These are phyloP conservation scores for Lichenostomus cassidix DNA, from an alignment of 2,113 vertebrate species.

Conservation along the genomic window DNA sequence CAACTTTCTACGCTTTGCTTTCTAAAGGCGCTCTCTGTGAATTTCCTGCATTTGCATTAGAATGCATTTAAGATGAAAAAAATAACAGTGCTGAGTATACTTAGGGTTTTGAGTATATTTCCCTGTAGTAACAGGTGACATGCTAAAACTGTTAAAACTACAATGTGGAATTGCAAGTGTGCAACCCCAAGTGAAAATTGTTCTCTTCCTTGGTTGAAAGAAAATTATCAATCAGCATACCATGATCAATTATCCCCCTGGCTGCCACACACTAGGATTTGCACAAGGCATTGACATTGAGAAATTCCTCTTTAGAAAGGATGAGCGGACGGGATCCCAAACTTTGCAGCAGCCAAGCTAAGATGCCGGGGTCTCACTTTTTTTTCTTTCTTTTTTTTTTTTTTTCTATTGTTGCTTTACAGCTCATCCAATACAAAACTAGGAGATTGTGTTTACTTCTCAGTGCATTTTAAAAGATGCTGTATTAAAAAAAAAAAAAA, in stretches of 20 bases:
- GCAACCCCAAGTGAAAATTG: constrained; percentile 73
- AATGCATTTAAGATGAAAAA: constrained; percentile 74
- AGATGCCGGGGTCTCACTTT: constrained; percentile 33
- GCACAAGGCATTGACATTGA: constrained; percentile 63
- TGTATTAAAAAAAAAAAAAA: not conserved
- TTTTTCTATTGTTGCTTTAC: constrained; percentile 15
- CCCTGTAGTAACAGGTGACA: constrained; percentile 80
- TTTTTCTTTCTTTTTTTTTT: not conserved
- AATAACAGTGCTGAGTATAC: constrained; percentile 59
- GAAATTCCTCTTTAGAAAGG: constrained; percentile 69
- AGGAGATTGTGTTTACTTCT: constrained; percentile 57
- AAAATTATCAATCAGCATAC: constrained; percentile 77
- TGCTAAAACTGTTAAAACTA: constrained; percentile 66
- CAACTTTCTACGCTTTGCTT: constrained; percentile 74
- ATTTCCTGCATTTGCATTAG: constrained; percentile 76
- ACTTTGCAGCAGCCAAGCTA: constrained; percentile 70
- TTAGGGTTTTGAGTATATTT: constrained; percentile 65
- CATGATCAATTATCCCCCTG: constrained; percentile 75
- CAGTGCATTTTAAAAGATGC: constrained; percentile 61
- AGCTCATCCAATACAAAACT: constrained; percentile 43
- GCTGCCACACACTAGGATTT: constrained; percentile 66
- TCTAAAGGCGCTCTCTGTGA: constrained; percentile 64
- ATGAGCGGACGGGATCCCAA: constrained; percentile 71
- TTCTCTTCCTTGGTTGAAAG: constrained; percentile 73
- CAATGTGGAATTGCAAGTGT: constrained; percentile 72